Evolutionary conservation across 2,797 vertebrate species (phyloP), one percentile per base, ranked within the genome.

Genomic region (Hippopotamyrus pictus): DNA sequence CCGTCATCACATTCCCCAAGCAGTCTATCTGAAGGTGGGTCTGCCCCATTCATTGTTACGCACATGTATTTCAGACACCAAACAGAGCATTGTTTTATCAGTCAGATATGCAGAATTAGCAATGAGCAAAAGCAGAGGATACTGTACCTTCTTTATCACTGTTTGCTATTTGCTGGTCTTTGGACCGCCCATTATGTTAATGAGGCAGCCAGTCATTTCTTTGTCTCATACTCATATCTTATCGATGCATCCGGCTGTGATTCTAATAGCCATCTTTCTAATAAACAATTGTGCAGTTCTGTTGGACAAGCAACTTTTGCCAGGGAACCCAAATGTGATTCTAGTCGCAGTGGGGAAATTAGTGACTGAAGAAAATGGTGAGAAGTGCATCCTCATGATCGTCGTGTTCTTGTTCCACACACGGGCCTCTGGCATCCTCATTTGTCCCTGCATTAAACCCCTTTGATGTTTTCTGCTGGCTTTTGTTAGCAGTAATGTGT

Each of bases 281-380:
- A 88, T 90, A 91, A 84, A 50, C 46, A 84, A 84, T 25, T 89
- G 91, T 92, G 86, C 91, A 33, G 89, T 91, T 86, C 90, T 89
- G 89, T 89, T 79, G 65, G 92, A 94, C 86, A 92, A 90, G 3
- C 90, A 76, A 3, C 89, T 88, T n/a, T 92, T 96, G 73, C 90
- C 88, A 2, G 95, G 95, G 76, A 95, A 96, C 91, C 95, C 95
- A 6, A 96, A 96, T 0, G 94, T 96, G 86, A 91, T 96, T 88
- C 95, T 95, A 14, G 90, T 95, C 90, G 94, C 93, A 92, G 93
- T 96, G 91, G 94, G 94, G 51, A 95, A 93, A 90, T 82, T 96
- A 76, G 88, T 95, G 69, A 92, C 92, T 53, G 94, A 95, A 73
- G 92, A 95, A 90, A 91, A 59, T 86, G 92, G 95, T 96, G 86